Evolutionary conservation across 2,797 vertebrate genomes (phyloP).

Genomic region (Alauda arvensis): DNA sequence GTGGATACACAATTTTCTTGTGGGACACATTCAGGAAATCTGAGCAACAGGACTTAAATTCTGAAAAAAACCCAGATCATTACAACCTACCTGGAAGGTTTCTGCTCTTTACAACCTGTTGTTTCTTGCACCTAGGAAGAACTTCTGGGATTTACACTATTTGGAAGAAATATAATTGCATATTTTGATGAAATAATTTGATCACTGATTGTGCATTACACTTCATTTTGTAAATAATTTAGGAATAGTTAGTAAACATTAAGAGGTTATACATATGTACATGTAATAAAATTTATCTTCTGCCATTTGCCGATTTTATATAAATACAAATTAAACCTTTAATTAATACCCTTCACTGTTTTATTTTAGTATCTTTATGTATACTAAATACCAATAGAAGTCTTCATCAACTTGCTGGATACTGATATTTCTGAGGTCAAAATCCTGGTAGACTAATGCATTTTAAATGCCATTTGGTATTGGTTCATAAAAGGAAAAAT

Average conservation of each 20-base stretch:
- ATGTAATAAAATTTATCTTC: neutral
- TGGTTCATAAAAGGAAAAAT: neutral
- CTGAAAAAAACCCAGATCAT: neutral
- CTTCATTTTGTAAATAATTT: neutral
- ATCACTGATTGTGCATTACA: neutral
- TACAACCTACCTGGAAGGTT: neutral
- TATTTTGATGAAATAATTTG: neutral
- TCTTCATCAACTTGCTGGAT: neutral
- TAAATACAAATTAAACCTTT: neutral
- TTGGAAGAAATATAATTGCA: neutral
- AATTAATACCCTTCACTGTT: neutral
- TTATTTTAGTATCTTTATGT: neutral
- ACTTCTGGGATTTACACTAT: neutral
- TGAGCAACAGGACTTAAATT: neutral
- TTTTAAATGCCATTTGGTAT: neutral
- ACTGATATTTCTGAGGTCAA: neutral
- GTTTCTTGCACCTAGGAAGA: neutral
- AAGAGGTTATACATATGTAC: neutral
- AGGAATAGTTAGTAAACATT: neutral
- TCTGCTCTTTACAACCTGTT: neutral
- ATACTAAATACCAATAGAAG: neutral
- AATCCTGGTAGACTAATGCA: neutral
- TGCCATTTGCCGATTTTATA: neutral
- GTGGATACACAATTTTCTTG: neutral
- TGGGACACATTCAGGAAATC: neutral